phyloP scores from a whole-genome alignment of 2,797 vertebrate species.

The Rallus crepitans region DNA sequence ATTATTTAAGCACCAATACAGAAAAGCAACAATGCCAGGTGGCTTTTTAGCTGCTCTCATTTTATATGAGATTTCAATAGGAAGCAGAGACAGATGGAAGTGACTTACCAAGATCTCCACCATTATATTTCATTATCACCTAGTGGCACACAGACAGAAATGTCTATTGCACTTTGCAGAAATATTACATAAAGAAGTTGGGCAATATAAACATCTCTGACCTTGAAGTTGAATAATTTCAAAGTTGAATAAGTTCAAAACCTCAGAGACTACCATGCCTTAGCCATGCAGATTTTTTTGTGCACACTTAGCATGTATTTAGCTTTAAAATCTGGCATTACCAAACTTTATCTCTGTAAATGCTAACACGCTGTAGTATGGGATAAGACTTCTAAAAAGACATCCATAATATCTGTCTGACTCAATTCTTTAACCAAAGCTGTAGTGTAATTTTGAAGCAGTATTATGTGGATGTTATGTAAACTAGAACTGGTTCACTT shows the following conservation, averaged over 20 bases:
- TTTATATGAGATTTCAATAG: background rate
- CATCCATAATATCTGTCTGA: background rate
- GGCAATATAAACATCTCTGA: background rate
- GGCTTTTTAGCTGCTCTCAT: background rate
- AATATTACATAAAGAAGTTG: background rate
- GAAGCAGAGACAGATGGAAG: background rate
- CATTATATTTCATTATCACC: background rate
- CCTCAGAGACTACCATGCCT: accelerated
- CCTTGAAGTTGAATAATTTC: background rate
- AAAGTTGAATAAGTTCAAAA: background rate
- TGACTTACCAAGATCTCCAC: background rate
- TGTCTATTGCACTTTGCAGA: background rate
- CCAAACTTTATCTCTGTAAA: background rate
- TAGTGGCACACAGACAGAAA: background rate
- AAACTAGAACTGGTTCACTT: background rate
- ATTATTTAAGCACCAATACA: background rate
- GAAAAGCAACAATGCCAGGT: background rate
- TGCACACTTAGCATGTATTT: background rate
- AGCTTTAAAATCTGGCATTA: background rate
- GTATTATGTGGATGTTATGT: background rate
- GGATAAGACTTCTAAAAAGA: background rate
- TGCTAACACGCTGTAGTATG: background rate
- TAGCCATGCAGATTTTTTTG: background rate
- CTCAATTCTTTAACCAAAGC: background rate
- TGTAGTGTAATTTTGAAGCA: background rate